Conservation (phyloP, 2,888 invertebrate species). For the Drosophila demipolita region DNA sequence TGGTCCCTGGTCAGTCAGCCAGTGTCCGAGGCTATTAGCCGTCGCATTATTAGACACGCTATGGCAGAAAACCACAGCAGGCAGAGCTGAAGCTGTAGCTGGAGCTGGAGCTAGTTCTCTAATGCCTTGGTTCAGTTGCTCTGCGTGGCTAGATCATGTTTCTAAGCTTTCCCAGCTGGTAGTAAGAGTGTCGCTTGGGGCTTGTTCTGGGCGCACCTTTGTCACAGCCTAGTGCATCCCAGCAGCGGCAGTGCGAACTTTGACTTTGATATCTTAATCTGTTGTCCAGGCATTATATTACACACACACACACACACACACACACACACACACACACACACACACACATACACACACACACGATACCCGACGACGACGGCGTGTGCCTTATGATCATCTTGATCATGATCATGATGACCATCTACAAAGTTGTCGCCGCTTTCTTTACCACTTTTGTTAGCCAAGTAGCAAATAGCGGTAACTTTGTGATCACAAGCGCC, state of each 20-base stretch:
- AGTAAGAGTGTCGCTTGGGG: conserved; percentile 63
- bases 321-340: conserved; percentile 32
- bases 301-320: conserved; percentile 25
- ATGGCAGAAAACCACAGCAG: conserved; percentile 63
- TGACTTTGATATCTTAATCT: conserved; percentile 81
- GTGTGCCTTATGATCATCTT: conserved; percentile 72
- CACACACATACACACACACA: neutral
- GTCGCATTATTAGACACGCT: conserved; percentile 80
- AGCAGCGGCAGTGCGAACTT: conserved; percentile 67
- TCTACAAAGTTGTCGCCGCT: conserved; percentile 65
- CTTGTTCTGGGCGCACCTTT: conserved; percentile 58
- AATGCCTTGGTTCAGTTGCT: conserved; percentile 46
- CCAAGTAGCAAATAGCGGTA: conserved; percentile 74
- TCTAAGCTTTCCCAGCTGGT: conserved; percentile 46
- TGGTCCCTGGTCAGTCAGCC: conserved; percentile 47
- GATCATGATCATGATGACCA: conserved; percentile 33
- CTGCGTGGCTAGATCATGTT: conserved; percentile 59
- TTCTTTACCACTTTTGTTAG: conserved; percentile 63
- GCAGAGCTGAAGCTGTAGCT: conserved; percentile 26
- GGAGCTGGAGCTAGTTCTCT: conserved; percentile 32
- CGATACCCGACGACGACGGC: conserved; percentile 39
- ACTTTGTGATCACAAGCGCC: conserved; percentile 70
- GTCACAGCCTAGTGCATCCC: conserved; percentile 72
- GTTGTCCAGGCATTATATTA: conserved; percentile 67
- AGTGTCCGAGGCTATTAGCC: conserved; percentile 79